Percentiles rank a stretch among this genome's conserved stretches.
Evolutionary conservation across 2,888 invertebrate species (phyloP).

Genomic region (Tetragnatha montana): DNA sequence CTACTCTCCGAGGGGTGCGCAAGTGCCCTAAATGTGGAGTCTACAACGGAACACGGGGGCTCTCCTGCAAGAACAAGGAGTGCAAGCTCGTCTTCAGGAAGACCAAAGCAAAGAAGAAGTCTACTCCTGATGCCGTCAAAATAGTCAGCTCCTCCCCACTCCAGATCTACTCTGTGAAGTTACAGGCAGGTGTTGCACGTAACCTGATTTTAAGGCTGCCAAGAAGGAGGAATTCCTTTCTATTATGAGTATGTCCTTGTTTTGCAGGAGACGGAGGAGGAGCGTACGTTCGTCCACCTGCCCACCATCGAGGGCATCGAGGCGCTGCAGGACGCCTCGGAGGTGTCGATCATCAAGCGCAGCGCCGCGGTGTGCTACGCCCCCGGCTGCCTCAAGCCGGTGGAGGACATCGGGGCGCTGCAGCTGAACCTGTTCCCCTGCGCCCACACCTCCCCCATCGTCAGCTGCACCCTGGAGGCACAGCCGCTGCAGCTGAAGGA

Average conservation of each 20-base stretch:
- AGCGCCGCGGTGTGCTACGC: conserved; percentile 80
- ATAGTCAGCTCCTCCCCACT: conserved; percentile 81
- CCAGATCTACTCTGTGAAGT: conserved; percentile 82
- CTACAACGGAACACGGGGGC: conserved; percentile 86
- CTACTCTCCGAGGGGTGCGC: conserved; percentile 83
- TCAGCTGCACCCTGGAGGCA: conserved; percentile 81
- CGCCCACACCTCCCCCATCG: conserved; percentile 82
- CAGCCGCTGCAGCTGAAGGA: conserved; percentile 81
- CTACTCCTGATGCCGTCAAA: conserved; percentile 81
- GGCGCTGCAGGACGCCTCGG: conserved; percentile 56
- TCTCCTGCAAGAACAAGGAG: conserved; percentile 83
- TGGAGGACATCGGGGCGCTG: conserved; percentile 51
- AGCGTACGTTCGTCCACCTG: conserved; percentile 84
- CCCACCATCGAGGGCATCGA: conserved; percentile 74
- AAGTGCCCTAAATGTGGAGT: conserved; percentile 86
- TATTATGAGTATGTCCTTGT: too few relatives aligned
- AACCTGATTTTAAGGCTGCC: too few relatives aligned
- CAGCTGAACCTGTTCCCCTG: conserved; percentile 76
- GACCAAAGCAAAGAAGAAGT: conserved; percentile 76
- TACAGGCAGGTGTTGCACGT: too few relatives aligned
- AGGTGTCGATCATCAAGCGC: conserved; percentile 76
- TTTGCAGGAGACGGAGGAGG: conserved; percentile 83
- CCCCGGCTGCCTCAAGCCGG: conserved; percentile 77
- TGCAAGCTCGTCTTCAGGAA: conserved; percentile 83
- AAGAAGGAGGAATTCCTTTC: too few relatives aligned